Conservation (phyloP, 2,113 vertebrate species). For the Calonectris borealis region DNA sequence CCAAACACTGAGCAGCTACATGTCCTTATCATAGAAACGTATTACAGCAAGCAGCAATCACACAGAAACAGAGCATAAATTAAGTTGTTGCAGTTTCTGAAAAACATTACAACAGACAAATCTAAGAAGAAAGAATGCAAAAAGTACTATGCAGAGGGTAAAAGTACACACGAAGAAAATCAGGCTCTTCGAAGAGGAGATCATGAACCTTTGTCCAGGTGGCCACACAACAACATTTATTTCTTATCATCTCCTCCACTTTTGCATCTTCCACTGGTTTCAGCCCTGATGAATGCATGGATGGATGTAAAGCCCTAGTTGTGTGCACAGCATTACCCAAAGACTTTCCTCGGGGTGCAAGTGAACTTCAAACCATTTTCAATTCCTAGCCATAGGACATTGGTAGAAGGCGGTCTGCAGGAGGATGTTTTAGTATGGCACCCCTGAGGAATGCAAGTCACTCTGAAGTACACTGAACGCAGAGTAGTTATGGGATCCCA, state of each 20-base stretch:
- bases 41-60: background rate
- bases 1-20: background rate
- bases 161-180: background rate
- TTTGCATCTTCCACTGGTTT: background rate
- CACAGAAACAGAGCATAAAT: background rate
- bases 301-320: background rate
- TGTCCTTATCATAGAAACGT: background rate
- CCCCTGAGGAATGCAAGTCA: background rate
- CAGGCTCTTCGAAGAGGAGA: background rate
- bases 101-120: background rate
- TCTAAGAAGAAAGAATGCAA: background rate
- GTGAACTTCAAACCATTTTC: background rate
- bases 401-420: background rate
- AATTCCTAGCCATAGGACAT: background rate
- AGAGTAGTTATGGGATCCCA: background rate
- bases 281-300: accelerated
- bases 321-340: background rate
- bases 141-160: background rate
- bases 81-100: background rate
- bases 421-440: background rate
- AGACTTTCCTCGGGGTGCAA: background rate
- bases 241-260: background rate
- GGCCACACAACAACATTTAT: background rate
- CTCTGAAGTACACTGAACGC: background rate
- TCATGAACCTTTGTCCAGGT: background rate